Evolutionary conservation across 2,113 vertebrate genomes (phyloP).

Genomic region (Aegotheles bennettii): DNA sequence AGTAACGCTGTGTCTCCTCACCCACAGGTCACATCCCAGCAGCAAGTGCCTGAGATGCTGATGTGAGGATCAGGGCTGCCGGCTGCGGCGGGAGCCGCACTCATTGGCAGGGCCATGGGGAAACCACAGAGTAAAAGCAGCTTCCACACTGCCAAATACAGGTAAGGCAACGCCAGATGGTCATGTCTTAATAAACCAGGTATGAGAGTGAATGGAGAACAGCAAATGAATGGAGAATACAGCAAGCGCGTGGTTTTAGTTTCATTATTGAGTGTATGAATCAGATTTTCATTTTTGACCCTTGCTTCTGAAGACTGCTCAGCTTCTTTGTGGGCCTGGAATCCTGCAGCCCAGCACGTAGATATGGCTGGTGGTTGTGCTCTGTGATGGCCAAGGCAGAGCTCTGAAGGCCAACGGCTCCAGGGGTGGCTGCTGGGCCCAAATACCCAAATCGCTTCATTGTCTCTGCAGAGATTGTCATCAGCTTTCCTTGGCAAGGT

Average conservation of each 20-base stretch:
- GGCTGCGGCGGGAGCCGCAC: not conserved
- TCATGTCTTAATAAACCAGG: not conserved
- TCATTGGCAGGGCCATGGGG: constrained; percentile 73
- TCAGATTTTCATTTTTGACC: not conserved
- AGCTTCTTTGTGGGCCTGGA: not conserved
- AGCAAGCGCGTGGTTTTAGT: not conserved
- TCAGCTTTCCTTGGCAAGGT: not conserved
- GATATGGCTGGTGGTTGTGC: rapidly evolving
- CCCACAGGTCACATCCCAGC: not conserved
- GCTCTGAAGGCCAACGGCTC: not conserved
- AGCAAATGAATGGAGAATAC: not conserved
- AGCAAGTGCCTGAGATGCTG: not conserved
- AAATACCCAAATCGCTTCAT: not conserved
- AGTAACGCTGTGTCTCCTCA: not conserved
- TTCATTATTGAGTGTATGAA: not conserved
- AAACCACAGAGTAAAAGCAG: constrained; percentile 91
- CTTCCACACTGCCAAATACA: constrained; percentile 79
- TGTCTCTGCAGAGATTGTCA: not conserved
- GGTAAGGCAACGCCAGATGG: constrained; percentile 63
- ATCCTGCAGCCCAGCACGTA: not conserved
- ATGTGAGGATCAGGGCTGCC: not conserved
- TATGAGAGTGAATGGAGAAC: not conserved
- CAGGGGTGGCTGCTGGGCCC: not conserved
- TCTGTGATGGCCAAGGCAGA: not conserved
- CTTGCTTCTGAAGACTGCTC: not conserved